Evolutionary conservation across 2,888 invertebrate genomes (phyloP).

Genomic region (Bombylius discolor): DNA sequence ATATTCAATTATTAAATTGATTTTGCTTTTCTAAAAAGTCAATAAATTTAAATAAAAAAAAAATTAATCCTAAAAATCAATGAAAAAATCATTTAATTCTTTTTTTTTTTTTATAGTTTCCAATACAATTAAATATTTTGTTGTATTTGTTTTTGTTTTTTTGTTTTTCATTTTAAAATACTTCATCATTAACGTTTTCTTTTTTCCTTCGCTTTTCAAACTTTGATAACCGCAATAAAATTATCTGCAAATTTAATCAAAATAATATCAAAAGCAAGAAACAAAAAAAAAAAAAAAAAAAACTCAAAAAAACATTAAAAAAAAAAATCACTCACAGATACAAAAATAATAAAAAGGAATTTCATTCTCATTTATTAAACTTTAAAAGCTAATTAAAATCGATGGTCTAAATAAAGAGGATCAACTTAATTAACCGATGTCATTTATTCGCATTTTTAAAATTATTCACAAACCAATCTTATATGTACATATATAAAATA

Average conservation of each 20-base stretch:
- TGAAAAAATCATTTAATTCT: no score
- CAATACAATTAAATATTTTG: no score
- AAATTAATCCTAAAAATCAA: no score
- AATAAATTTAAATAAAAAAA: no score
- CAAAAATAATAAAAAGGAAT: neutral
- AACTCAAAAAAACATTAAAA: neutral
- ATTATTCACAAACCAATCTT: neutral
- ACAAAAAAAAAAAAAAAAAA: no score
- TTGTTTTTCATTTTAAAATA: no score
- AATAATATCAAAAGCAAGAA: neutral
- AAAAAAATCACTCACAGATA: neutral
- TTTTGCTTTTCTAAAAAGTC: no score
- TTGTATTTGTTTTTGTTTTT: no score
- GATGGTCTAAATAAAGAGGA: conserved; percentile 8
- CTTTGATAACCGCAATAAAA: neutral
- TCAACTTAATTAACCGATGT: conserved; percentile 3
- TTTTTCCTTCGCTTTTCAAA: neutral
- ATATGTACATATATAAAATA: no score
- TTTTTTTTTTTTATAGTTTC: no score
- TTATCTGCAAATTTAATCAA: neutral
- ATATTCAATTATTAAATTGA: no score
- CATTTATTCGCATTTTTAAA: neutral
- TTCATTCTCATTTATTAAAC: neutral
- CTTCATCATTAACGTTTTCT: no score
- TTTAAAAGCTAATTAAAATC: conserved; percentile 6